These are phyloP conservation scores for Drosophila melanica DNA, from an alignment of 1,140 invertebrate genomes.

Conservation along the genomic window DNA sequence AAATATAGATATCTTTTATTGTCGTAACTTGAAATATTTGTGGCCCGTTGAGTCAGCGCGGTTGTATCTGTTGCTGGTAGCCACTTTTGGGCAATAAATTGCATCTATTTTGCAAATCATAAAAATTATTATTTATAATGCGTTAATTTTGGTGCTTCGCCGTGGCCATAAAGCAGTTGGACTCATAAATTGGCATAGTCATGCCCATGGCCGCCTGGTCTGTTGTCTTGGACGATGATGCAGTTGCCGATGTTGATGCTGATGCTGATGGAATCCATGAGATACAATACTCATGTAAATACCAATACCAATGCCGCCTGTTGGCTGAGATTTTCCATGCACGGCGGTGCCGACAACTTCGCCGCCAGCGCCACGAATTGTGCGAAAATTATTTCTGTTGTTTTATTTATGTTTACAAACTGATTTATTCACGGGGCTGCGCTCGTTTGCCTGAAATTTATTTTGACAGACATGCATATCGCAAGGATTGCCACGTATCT, in stretches of 20 bases:
- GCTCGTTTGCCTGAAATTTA: conserved; percentile 64
- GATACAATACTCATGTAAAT: conserved; percentile 31
- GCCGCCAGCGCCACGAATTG: conserved; percentile 41
- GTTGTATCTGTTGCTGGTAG: conserved; percentile 4
- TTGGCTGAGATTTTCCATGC: conserved; percentile 52
- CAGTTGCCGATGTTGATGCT: conserved; percentile 3
- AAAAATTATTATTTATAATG: conserved; percentile 74
- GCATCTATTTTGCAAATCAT: conserved; percentile 60
- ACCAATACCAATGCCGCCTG: conserved; percentile 10
- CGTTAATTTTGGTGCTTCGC: conserved; percentile 52
- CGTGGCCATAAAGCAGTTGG: conserved; percentile 57
- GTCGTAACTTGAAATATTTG: too few relatives aligned
- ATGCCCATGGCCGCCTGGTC: conserved; percentile 14
- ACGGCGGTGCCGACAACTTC: conserved; percentile 32
- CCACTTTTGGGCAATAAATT: conserved; percentile 43
- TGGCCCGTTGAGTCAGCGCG: too few relatives aligned
- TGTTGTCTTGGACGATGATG: conserved; percentile 13
- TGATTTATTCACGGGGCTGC: conserved; percentile 62
- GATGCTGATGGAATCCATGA: conserved; percentile 43
- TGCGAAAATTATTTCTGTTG: conserved; percentile 69
- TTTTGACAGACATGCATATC: conserved; percentile 64
- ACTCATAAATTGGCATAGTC: conserved; percentile 56
- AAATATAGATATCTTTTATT: too few relatives aligned
- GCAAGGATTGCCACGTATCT: conserved; percentile 37
- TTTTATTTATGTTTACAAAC: conserved; percentile 76